Evolutionary conservation across 2,888 invertebrate species (phyloP).

Genomic region (Eupithecia vulgata): DNA sequence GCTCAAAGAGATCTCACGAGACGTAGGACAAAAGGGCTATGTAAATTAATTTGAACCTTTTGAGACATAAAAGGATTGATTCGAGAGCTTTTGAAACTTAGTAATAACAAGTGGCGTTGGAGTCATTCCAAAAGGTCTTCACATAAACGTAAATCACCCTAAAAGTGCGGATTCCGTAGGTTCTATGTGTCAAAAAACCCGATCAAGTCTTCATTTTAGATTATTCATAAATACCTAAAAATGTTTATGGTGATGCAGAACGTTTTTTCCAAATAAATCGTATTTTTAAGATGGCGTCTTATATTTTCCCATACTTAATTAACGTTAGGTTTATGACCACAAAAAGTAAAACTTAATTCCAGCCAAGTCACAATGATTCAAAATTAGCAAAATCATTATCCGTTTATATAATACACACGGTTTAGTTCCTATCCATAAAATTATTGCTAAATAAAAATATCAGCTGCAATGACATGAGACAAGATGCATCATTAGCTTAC

Average conservation of each 20-base stretch:
- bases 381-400: neutral
- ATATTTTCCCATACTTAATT: neutral
- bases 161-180: neutral
- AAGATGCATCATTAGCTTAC: too few relatives aligned
- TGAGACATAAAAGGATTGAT: conserved; percentile 35
- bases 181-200: neutral
- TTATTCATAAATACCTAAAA: too few relatives aligned
- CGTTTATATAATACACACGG: too few relatives aligned
- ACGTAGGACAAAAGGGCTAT: conserved; percentile 63
- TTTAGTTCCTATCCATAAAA: too few relatives aligned
- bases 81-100: conserved; percentile 8
- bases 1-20: conserved; percentile 55
- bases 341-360: neutral
- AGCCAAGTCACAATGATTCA: neutral
- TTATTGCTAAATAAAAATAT: too few relatives aligned
- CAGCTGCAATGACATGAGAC: too few relatives aligned
- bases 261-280: too few relatives aligned
- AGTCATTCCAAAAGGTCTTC: neutral
- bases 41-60: conserved; percentile 78
- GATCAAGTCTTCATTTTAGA: neutral
- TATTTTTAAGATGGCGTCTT: neutral
- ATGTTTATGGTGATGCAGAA: too few relatives aligned
- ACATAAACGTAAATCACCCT: neutral
- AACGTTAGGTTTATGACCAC: neutral
- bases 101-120: conserved; percentile 9